Base-by-base conservation (phyloP, 1,140 invertebrate species). In the Campoletis sonorensis region DNA sequence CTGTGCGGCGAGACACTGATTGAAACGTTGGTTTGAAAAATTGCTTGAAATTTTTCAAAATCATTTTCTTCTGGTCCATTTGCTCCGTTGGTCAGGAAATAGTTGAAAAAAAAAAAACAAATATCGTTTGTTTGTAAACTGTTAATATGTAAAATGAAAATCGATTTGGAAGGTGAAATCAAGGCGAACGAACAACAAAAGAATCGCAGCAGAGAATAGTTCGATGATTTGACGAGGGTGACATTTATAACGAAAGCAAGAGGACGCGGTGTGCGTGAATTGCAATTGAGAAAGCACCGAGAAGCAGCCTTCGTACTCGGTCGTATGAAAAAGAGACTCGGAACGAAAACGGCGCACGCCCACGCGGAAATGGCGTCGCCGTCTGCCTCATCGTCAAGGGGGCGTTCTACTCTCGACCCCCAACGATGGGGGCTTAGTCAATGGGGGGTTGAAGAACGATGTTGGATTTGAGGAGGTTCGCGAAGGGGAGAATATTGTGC, bases 291-390 rank as follows among this genome's bases (percentile, higher is more conserved):
- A 45, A 45, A 45, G 40, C 13, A 45, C 40, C 40, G 40, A 45
- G 40, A 45, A 5, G 40, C 40, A 5, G 40, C 40, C 40, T 45
- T 45, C 40, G 8, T 45, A 58, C 5, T 58, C 21, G 54, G 54
- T 5, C 21, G 1, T 21, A 58, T 33, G 78, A 13, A 68, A 76
- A 26, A 45, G 51, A 58, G 67, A 40, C 8, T 13, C 27, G 51
- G 7, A 33, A 51, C n/a, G 21, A 68, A 67, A 33, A 26, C 67
- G 84, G 88, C 88, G 86, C 85, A 90, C 90, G 90, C 90, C 90
- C 88, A 90, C 89, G 86, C 89, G 90, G 89, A 91, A 91, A 91
- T 91, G 87, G 89, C 88, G 84, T 86, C 88, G 86, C 81, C 87
- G 87, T 86, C 87, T 85, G 85, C 86, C 79, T 80, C 68, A 73